Evolutionary conservation across 1,140 invertebrate genomes (phyloP).

Genomic region (Mercenaria mercenaria): DNA sequence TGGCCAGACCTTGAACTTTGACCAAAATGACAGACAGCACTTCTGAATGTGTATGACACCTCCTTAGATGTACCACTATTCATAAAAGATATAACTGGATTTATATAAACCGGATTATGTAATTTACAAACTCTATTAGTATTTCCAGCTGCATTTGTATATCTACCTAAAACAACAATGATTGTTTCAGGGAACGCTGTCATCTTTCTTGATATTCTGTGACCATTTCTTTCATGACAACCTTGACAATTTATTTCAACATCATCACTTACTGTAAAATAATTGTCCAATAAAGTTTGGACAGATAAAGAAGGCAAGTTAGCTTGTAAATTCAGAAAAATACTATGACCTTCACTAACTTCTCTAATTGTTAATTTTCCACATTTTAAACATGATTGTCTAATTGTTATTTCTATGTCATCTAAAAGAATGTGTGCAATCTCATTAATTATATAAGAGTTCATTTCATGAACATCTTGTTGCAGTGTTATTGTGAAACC

Average conservation of each 20-base stretch:
- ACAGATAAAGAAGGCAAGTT: background rate
- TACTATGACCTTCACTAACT: background rate
- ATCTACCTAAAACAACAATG: background rate
- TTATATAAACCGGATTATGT: background rate
- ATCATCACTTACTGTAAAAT: background rate
- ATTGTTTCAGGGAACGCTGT: background rate
- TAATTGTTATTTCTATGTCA: no score
- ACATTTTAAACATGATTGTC: no score
- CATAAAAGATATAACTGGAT: background rate
- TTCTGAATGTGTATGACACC: background rate
- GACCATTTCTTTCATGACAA: background rate
- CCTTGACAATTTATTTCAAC: background rate
- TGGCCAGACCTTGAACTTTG: background rate
- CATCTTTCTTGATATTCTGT: background rate
- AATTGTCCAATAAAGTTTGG: background rate
- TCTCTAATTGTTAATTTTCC: no score
- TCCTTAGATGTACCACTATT: background rate
- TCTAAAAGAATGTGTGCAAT: no score
- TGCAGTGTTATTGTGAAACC: background rate
- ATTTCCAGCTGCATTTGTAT: background rate
- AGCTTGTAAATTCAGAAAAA: background rate
- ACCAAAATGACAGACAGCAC: background rate
- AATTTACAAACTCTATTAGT: background rate
- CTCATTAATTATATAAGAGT: no score
- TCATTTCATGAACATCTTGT: conserved; percentile 14